These are phyloP conservation scores for Drosophila ustulata DNA, from an alignment of 2,888 invertebrate species.

Conservation along the genomic window DNA sequence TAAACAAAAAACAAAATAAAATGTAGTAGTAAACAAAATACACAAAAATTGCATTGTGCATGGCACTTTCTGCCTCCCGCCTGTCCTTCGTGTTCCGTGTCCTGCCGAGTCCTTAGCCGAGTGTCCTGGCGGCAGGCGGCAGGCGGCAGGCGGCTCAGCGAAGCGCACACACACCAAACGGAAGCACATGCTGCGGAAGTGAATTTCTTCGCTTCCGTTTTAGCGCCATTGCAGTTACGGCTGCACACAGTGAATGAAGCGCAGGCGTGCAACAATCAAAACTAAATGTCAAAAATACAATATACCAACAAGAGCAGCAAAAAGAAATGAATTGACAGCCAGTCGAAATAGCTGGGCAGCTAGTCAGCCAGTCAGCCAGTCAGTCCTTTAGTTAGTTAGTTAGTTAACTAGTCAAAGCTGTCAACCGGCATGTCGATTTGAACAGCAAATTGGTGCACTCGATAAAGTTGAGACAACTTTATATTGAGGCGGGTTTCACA, in stretches of 20 bases:
- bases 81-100: not conserved
- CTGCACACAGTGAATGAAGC: slow-evolving; percentile 37
- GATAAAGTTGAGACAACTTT: slow-evolving; percentile 10
- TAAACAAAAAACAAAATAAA: slow-evolving; percentile 30
- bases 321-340: slow-evolving; percentile 30
- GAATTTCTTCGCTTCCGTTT: slow-evolving; percentile 67
- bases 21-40: slow-evolving; percentile 39
- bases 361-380: slow-evolving; percentile 20
- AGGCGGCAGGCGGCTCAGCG: slow-evolving; percentile 38
- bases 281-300: slow-evolving; percentile 63
- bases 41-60: slow-evolving; percentile 45
- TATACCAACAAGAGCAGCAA: slow-evolving; percentile 19
- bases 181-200: slow-evolving; percentile 71
- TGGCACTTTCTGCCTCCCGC: slow-evolving; percentile 9
- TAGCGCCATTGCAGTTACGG: slow-evolving; percentile 46
- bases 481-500: not conserved
- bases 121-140: slow-evolving; percentile 19
- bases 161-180: slow-evolving; percentile 63
- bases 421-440: slow-evolving; percentile 37
- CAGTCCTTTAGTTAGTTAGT: slow-evolving; percentile 42
- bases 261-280: slow-evolving; percentile 64
- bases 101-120: not conserved
- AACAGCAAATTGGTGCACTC: slow-evolving; percentile 8
- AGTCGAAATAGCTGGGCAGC: slow-evolving; percentile 32
- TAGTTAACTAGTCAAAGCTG: slow-evolving; percentile 40